Conservation (phyloP, 2,113 vertebrate species). For the Hippocampus mohnikei region DNA sequence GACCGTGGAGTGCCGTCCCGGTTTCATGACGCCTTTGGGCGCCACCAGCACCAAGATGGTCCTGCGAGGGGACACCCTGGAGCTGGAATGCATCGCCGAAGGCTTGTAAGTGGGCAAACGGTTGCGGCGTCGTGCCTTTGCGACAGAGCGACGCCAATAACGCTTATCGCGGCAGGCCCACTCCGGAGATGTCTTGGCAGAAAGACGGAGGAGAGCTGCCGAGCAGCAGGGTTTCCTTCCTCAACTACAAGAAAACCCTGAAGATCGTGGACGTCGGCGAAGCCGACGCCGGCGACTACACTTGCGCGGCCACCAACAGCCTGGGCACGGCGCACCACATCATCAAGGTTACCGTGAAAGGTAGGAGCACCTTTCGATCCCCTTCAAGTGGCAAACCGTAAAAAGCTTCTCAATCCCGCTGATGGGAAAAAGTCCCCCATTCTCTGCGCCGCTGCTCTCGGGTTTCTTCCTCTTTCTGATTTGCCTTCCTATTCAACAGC, state of each 20-base stretch:
- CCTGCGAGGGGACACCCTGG: constrained; percentile 83
- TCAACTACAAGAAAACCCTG: constrained; percentile 87
- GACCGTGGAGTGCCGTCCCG: constrained; percentile 78
- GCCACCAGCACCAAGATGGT: constrained; percentile 82
- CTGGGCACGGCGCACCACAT: constrained; percentile 78
- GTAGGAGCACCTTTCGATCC: constrained; percentile 56
- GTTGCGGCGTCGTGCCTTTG: not conserved
- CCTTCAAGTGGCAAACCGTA: no score
- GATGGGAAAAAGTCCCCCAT: no score
- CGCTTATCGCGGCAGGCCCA: constrained; percentile 74
- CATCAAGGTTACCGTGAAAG: constrained; percentile 90
- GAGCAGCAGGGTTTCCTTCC: constrained; percentile 73
- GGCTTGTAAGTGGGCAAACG: constrained; percentile 82
- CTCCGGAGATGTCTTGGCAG: constrained; percentile 86
- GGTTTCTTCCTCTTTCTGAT: not conserved
- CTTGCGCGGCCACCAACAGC: constrained; percentile 82
- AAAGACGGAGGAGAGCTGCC: constrained; percentile 85
- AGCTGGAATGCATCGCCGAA: constrained; percentile 91
- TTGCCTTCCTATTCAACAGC: constrained; percentile 65
- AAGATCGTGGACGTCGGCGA: constrained; percentile 84
- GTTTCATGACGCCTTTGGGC: constrained; percentile 81
- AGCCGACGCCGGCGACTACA: constrained; percentile 86
- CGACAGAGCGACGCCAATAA: not conserved
- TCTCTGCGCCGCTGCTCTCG: not conserved
- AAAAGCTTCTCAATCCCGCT: no score